A percentile compares a stretch with the other conserved stretches of the same genome.
Evolutionary conservation across 2,797 vertebrate genomes (phyloP).

Genomic region (Pangasius macronema): DNA sequence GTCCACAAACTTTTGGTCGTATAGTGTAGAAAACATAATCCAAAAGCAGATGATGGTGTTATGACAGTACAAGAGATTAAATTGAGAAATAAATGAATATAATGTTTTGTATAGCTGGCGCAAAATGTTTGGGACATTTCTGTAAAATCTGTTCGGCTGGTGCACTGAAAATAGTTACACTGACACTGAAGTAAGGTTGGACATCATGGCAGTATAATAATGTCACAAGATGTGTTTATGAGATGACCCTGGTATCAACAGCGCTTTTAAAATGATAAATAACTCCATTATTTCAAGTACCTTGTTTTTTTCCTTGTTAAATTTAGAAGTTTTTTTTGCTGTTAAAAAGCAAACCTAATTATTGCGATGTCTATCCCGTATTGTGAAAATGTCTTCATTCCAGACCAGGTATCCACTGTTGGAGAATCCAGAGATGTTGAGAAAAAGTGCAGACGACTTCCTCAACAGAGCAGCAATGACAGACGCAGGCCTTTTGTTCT

Average conservation of each 20-base stretch:
- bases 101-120: not conserved
- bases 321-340: not conserved
- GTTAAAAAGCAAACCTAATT: not conserved
- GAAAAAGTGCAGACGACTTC: slow-evolving; percentile 92
- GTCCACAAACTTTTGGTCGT: not conserved
- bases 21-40: not conserved
- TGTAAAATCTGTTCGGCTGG: not conserved
- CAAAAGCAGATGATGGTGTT: not conserved
- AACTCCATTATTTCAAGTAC: not conserved
- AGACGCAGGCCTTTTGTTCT: slow-evolving; percentile 88
- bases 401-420: slow-evolving; percentile 88
- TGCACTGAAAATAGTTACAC: not conserved
- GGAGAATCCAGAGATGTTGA: slow-evolving; percentile 91
- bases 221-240: not conserved
- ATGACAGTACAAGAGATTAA: not conserved
- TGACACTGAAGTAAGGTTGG: not conserved
- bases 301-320: not conserved
- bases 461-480: slow-evolving; percentile 86
- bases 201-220: not conserved
- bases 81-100: not conserved
- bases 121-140: not conserved
- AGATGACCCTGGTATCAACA: not conserved
- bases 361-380: not conserved
- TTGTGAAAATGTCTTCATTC: not conserved
- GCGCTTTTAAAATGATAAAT: not conserved